A percentile compares a stretch with the other conserved stretches of the same genome.
These are phyloP conservation scores for Hucho hucho DNA, from an alignment of 2,113 vertebrate species.

Conservation along the genomic window DNA sequence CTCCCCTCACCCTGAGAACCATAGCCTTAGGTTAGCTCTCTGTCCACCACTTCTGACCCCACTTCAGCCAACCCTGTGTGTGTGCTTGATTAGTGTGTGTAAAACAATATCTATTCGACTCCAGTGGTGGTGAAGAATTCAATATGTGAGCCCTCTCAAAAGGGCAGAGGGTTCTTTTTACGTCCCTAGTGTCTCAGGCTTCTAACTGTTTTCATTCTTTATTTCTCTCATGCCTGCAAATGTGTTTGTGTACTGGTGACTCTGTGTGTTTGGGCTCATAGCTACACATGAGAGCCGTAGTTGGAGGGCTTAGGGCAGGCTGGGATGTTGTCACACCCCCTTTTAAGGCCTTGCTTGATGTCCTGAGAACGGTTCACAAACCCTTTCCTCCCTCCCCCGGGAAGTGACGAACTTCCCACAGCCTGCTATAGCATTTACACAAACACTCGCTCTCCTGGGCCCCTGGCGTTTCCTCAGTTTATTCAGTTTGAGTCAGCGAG, in stretches of 20 bases:
- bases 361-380: background rate
- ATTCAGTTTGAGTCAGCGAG: too few relatives aligned
- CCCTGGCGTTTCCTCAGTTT: background rate
- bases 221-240: background rate
- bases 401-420: slow-evolving; percentile 32
- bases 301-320: too few relatives aligned
- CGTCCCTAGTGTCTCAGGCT: background rate
- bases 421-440: slow-evolving; percentile 13
- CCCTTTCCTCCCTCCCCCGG: slow-evolving; percentile 19
- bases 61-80: background rate
- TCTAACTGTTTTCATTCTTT: background rate
- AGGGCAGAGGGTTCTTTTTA: slow-evolving; percentile 34
- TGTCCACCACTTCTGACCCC: too few relatives aligned
- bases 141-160: slow-evolving; percentile 26
- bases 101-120: background rate
- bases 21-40: too few relatives aligned
- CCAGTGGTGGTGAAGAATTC: slow-evolving; percentile 16
- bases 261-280: background rate
- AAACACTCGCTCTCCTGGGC: slow-evolving; percentile 6
- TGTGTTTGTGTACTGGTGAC: background rate
- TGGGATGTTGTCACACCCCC: slow-evolving; percentile 21
- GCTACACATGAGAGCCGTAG: too few relatives aligned
- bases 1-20: too few relatives aligned
- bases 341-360: slow-evolving; percentile 13
- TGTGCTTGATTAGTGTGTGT: too few relatives aligned